Conservation (phyloP, 2,113 vertebrate species). For the Pachyramphus minor region DNA sequence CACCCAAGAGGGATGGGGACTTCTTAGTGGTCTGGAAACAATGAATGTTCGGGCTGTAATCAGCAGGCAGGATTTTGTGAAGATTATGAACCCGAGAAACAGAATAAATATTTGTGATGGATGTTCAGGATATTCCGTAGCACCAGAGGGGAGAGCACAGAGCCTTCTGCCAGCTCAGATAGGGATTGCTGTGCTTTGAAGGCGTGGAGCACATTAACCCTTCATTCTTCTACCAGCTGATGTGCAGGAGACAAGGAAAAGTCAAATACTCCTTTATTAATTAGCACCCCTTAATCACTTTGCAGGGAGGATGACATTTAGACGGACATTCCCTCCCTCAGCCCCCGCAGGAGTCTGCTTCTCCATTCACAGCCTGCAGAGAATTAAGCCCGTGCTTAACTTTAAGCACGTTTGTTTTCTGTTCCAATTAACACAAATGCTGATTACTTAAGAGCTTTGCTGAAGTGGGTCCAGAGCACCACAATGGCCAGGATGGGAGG, state of each 20-base stretch:
- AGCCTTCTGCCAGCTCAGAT: background rate
- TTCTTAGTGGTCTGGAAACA: background rate
- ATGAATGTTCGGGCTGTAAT: background rate
- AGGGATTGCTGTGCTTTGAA: background rate
- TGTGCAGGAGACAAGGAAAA: background rate
- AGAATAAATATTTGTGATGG: background rate
- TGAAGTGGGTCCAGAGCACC: background rate
- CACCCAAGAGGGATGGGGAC: background rate
- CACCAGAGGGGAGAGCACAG: accelerated
- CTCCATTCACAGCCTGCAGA: background rate
- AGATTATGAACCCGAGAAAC: background rate
- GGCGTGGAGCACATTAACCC: background rate
- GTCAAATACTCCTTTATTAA: background rate
- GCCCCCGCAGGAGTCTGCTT: background rate
- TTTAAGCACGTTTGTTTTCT: background rate
- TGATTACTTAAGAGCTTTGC: background rate
- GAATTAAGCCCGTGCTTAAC: background rate
- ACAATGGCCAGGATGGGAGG: background rate
- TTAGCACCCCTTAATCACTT: background rate
- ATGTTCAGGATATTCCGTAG: accelerated
- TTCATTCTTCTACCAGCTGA: background rate
- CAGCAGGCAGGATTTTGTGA: background rate
- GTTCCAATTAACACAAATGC: background rate
- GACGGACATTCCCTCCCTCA: background rate
- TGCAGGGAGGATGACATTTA: background rate